phyloP scores from a whole-genome alignment of 2,113 vertebrate species.

The Channa argus region DNA sequence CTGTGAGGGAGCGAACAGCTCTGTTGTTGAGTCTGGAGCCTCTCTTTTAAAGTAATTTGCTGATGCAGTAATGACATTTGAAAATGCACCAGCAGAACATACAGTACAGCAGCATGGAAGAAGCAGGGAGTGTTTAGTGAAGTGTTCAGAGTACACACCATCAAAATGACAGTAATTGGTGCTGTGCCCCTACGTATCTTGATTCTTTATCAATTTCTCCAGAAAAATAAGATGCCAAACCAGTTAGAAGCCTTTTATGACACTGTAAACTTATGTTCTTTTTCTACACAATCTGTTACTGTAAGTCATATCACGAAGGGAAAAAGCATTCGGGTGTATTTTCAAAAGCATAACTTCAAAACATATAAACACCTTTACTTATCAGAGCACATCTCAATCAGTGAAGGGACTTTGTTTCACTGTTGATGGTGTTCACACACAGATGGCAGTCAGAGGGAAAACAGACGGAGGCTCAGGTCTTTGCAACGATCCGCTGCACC shows the following conservation, averaged over 20 bases:
- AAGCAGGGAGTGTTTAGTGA: slow-evolving; percentile 11
- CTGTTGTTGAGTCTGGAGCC: slow-evolving; percentile 21
- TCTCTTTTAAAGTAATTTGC: slow-evolving; percentile 11
- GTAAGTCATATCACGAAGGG: background rate
- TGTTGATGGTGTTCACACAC: background rate
- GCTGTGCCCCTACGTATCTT: background rate
- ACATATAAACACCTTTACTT: slow-evolving; percentile 3
- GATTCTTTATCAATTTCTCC: background rate
- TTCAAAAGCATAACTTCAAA: background rate
- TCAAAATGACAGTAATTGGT: background rate
- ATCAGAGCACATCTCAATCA: background rate
- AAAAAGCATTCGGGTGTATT: background rate
- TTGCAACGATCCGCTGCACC: too few species aligned
- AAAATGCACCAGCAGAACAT: slow-evolving; percentile 21
- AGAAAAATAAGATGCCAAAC: background rate
- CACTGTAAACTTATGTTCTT: slow-evolving; percentile 14
- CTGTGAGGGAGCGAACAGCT: slow-evolving; percentile 1
- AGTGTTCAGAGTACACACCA: slow-evolving; percentile 3
- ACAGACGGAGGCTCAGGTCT: background rate
- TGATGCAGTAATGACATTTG: slow-evolving; percentile 19
- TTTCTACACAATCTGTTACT: slow-evolving; percentile 3
- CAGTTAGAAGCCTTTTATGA: background rate
- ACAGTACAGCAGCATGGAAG: background rate
- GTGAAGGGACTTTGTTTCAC: slow-evolving; percentile 50
- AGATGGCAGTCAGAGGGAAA: slow-evolving; percentile 8